Evolutionary conservation across 1,140 invertebrate genomes (phyloP), one percentile per base, ranked within the genome.

Genomic region (Polypedilum pembai): DNA sequence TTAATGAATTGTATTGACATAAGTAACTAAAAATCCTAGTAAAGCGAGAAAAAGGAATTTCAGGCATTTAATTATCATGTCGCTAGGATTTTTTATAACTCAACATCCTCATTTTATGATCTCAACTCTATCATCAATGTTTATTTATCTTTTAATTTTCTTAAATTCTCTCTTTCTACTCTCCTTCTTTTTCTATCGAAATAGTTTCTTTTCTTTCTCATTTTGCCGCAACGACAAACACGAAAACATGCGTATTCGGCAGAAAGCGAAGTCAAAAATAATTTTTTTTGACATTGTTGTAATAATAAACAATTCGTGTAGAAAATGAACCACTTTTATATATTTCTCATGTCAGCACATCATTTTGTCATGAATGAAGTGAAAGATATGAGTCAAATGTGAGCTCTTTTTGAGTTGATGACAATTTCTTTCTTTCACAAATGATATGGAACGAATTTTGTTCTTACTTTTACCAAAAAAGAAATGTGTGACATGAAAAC

Each of bases 91-190:
- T n/a, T 33, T 33, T 33, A 33, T 33, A 33, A 33, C 24, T 33
- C 24, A 33, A 33, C 5, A 33, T 33, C 24, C n/a, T 56, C 15
- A 45, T 56, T 56, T 56, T 56, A 56, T 56, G 45, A 56, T 56
- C 12, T 56, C 45, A n/a, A 56, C 12, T 56, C 3, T 15, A 12
- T 12, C 12, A 12, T 56, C 45, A 5, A 56, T 56, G 45, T 56
- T 56, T 56, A 56, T 56, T 56, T 56, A n/a, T 56, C n/a, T 56
- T n/a, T 56, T 56, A 56, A 56, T 56, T 56, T 56, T 56, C n/a
- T n/a, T 56, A 12, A 4, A n/a, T 56, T 56, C 12, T 56, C 3
- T 56, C 45, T 56, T 56, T 3, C 12, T 56, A 56, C 45, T 12
- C 12, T 56, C 45, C 45, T 56, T 56, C 45, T 56, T 15, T n/a